A percentile compares a stretch with the other conserved stretches of the same genome.
Conservation (phyloP, 2,888 invertebrate genomes). For the Lasioglossum figueresi region DNA sequence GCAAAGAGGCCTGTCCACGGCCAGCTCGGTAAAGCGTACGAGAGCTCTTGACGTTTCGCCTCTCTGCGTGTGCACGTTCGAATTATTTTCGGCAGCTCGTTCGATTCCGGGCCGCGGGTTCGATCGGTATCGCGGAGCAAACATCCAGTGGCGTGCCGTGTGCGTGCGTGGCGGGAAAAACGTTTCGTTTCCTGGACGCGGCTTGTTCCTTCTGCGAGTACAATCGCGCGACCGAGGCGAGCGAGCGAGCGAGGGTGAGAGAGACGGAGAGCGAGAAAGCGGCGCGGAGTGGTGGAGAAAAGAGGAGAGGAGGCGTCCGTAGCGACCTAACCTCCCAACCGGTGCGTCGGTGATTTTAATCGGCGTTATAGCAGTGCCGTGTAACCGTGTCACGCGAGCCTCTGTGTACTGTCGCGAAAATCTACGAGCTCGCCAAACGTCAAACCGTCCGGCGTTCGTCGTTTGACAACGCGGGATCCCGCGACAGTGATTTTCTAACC, state of each 20-base stretch:
- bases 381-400: slow-evolving; percentile 57
- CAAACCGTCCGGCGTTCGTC: slow-evolving; percentile 2
- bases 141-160: slow-evolving; percentile 1
- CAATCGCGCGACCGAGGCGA: slow-evolving; percentile 39
- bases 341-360: slow-evolving; percentile 65
- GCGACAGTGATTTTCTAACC: slow-evolving; percentile 47
- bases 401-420: slow-evolving; percentile 34
- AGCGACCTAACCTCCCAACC: slow-evolving; percentile 70
- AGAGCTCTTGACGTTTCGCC: slow-evolving; percentile 58
- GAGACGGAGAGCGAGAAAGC: slow-evolving; percentile 36
- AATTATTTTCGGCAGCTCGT: slow-evolving; percentile 35
- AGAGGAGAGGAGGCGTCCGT: slow-evolving; percentile 56
- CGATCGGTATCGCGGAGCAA: slow-evolving; percentile 28
- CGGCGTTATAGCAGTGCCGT: slow-evolving; percentile 45
- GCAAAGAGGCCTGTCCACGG: slow-evolving; percentile 67
- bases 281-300: slow-evolving; percentile 26
- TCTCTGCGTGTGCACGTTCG: slow-evolving; percentile 28
- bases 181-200: slow-evolving; percentile 18
- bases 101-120: slow-evolving; percentile 20
- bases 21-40: slow-evolving; percentile 52
- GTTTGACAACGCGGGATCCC: slow-evolving; percentile 9
- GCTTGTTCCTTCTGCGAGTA: slow-evolving; percentile 46
- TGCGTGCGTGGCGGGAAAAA: slow-evolving; percentile 47
- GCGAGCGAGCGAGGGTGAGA: slow-evolving; percentile 18
- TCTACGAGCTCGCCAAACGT: slow-evolving; percentile 16